Percentiles rank a stretch among this genome's conserved stretches.
These are phyloP conservation scores for Thomomys bottae DNA, from an alignment of 2,113 vertebrate species.

Conservation along the genomic window DNA sequence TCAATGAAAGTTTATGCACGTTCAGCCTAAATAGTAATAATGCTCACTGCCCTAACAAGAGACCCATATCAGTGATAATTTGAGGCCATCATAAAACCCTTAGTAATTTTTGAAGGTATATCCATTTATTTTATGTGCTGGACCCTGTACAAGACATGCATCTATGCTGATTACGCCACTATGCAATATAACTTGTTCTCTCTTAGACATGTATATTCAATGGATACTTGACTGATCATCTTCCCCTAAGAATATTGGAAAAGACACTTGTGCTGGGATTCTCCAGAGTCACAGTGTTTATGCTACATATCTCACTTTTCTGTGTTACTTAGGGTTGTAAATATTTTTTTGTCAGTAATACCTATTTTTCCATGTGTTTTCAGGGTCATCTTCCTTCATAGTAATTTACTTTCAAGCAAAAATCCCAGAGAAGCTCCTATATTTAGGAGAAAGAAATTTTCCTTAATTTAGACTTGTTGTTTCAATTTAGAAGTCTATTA, in stretches of 20 bases:
- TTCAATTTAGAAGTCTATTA: not conserved
- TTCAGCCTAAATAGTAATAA: accelerated
- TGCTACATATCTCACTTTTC: not conserved
- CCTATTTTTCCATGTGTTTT: not conserved
- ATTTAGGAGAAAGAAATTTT: not conserved
- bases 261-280: not conserved
- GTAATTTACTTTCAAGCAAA: not conserved
- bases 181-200: not conserved
- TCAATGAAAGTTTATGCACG: accelerated
- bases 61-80: accelerated
- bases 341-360: not conserved
- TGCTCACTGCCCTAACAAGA: not conserved
- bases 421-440: not conserved
- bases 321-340: not conserved
- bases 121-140: not conserved
- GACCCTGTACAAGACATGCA: not conserved
- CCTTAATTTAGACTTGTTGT: not conserved
- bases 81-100: not conserved
- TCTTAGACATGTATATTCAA: not conserved
- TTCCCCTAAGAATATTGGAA: not conserved
- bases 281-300: not conserved
- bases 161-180: not conserved
- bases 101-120: not conserved
- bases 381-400: not conserved
- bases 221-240: not conserved